phyloP scores from a whole-genome alignment of 2,113 vertebrate species.

The Cygnus atratus region DNA sequence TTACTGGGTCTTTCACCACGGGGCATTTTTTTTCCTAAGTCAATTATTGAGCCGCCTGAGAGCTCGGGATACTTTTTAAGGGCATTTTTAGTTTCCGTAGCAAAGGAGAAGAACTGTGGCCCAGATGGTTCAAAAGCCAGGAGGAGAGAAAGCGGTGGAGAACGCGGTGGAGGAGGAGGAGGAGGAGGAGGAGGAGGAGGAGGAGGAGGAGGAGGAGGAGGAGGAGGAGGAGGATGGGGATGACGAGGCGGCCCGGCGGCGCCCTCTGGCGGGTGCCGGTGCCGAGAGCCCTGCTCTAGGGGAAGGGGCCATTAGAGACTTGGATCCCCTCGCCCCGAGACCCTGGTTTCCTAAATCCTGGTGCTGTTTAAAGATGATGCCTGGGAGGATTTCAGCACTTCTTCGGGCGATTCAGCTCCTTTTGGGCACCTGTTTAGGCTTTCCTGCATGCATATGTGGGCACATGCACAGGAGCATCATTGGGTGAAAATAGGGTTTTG shows the following conservation, averaged over 20 bases:
- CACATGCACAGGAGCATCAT: not conserved
- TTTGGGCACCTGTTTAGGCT: rapidly evolving
- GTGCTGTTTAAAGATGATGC: not conserved
- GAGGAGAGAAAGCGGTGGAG: no score
- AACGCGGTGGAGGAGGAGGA: no score
- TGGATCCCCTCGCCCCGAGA: not conserved
- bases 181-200: no score
- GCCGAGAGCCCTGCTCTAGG: not conserved
- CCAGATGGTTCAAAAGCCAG: not conserved
- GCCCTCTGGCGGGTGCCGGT: not conserved
- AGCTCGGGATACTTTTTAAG: not conserved
- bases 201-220: no score
- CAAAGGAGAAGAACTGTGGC: not conserved
- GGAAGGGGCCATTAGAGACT: not conserved
- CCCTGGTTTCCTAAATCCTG: not conserved
- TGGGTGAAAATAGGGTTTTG: not conserved
- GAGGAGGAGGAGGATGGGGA: no score
- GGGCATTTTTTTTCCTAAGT: not conserved
- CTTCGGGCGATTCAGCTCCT: not conserved
- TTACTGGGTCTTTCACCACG: not conserved
- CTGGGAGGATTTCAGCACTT: not conserved
- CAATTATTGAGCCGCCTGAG: not conserved
- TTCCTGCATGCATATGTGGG: rapidly evolving
- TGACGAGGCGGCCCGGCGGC: not conserved
- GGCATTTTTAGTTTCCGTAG: not conserved